These are phyloP conservation scores for Meandrusa payeni DNA, from an alignment of 2,888 invertebrate species.

Conservation along the genomic window DNA sequence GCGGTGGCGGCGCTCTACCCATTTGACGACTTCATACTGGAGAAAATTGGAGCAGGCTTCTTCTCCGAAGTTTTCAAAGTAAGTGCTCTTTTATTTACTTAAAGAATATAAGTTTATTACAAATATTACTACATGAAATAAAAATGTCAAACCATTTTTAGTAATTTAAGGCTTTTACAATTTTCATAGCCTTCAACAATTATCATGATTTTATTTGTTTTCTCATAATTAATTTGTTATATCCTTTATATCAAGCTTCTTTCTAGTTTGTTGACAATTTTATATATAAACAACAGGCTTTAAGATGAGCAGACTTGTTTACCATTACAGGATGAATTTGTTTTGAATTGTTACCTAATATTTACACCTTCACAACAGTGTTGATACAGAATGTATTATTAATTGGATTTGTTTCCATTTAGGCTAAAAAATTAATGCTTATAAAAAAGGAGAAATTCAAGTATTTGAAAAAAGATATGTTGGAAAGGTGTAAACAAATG, in stretches of 20 bases:
- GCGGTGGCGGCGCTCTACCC: constrained; percentile 95
- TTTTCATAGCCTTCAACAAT: neutral
- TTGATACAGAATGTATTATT: too few species aligned
- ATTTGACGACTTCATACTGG: constrained; percentile 95
- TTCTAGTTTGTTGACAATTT: constrained; percentile 14
- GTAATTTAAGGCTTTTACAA: too few species aligned
- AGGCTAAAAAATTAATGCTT: too few species aligned
- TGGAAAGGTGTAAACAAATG: too few species aligned
- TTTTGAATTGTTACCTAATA: constrained; percentile 4
- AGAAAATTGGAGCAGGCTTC: constrained; percentile 96
- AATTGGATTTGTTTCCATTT: too few species aligned
- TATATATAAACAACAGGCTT: constrained; percentile 6
- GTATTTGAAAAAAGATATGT: too few species aligned
- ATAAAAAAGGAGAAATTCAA: too few species aligned
- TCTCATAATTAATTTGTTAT: constrained; percentile 5
- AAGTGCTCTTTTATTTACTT: constrained; percentile 48
- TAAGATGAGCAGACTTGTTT: constrained; percentile 1
- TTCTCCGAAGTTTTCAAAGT: constrained; percentile 99
- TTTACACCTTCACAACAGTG: constrained; percentile 15
- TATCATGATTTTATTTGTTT: constrained; percentile 1
- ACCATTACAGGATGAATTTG: constrained; percentile 4
- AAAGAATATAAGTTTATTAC: too few species aligned
- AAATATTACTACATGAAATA: too few species aligned
- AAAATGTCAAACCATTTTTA: too few species aligned
- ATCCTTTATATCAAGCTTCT: too few species aligned